A percentile compares a stretch with the other conserved stretches of the same genome.
These are phyloP conservation scores for Diarsia rubi DNA, from an alignment of 2,888 invertebrate species.

Conservation along the genomic window DNA sequence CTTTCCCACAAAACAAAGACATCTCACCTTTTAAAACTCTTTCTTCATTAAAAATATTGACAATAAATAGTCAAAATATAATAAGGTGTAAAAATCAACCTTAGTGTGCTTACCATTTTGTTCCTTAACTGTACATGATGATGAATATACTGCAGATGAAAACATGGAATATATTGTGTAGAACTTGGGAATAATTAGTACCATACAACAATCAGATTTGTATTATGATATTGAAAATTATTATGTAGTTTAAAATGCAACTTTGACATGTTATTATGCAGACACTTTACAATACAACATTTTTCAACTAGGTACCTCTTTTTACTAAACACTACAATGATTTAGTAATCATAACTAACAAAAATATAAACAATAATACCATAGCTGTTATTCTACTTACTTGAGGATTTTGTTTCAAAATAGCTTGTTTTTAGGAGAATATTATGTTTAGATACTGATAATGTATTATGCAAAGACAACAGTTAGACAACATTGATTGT, in stretches of 20 bases:
- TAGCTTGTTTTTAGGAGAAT: slow-evolving; percentile 22
- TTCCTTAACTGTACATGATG: slow-evolving; percentile 25
- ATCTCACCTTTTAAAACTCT: neutral
- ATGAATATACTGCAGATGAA: slow-evolving; percentile 20
- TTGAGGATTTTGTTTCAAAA: slow-evolving; percentile 10
- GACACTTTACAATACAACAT: slow-evolving; percentile 28
- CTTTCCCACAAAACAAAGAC: neutral
- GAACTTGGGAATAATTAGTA: slow-evolving; percentile 28
- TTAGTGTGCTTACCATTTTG: neutral
- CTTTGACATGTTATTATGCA: slow-evolving; percentile 28
- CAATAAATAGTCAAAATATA: neutral
- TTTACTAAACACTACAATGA: slow-evolving; percentile 5
- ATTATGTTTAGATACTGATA: slow-evolving; percentile 7
- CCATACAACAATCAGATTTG: slow-evolving; percentile 38
- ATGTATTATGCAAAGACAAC: slow-evolving; percentile 50
- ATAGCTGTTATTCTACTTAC: neutral
- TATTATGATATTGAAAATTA: slow-evolving; percentile 6
- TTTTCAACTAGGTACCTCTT: slow-evolving; percentile 16
- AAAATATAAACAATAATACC: slow-evolving; percentile 6
- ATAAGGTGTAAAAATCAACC: neutral
- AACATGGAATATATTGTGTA: slow-evolving; percentile 17
- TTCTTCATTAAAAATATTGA: neutral
- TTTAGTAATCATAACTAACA: slow-evolving; percentile 23
- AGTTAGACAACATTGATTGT: slow-evolving; percentile 49
- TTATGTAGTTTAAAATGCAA: slow-evolving; percentile 53